These are phyloP conservation scores for Anarrhichthys ocellatus DNA, from an alignment of 2,113 vertebrate species.

Conservation along the genomic window DNA sequence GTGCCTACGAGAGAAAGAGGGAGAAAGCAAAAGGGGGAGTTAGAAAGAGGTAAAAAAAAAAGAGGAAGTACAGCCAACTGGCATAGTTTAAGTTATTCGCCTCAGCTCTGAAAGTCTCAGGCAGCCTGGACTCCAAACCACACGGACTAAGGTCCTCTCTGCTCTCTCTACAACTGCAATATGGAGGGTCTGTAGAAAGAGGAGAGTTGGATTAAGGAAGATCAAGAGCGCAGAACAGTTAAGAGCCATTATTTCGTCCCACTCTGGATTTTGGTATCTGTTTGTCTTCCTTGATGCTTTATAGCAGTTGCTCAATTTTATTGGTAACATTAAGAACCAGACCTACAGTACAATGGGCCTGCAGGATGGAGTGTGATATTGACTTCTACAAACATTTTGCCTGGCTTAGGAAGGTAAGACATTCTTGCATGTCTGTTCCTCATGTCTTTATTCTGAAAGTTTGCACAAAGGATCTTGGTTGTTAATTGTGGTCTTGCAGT, in stretches of 20 bases:
- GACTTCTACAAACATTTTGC: conserved; percentile 98
- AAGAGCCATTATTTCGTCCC: conserved; percentile 58
- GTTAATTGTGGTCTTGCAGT: conserved; percentile 25
- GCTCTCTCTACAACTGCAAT: conserved; percentile 52
- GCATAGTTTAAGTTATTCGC: conserved; percentile 77
- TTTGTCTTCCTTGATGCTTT: conserved; percentile 22
- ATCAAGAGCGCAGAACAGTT: conserved; percentile 35
- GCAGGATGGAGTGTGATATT: conserved; percentile 96
- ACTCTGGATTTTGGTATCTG: conserved; percentile 27
- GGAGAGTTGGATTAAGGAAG: conserved; percentile 24
- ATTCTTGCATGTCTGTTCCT: conserved; percentile 42
- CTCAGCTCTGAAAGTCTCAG: conserved; percentile 79
- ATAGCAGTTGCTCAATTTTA: conserved; percentile 46
- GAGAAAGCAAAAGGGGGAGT: conserved; percentile 54
- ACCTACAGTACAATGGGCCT: conserved; percentile 89
- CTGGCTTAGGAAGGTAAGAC: conserved; percentile 97
- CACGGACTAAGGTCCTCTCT: conserved; percentile 80
- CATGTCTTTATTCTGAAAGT: background rate
- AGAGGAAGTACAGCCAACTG: conserved; percentile 79
- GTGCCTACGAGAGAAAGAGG: conserved; percentile 36
- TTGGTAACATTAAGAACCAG: conserved; percentile 67
- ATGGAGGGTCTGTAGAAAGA: conserved; percentile 72
- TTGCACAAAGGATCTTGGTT: conserved; percentile 9
- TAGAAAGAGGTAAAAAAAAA: conserved; percentile 54
- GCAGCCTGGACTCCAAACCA: conserved; percentile 84